Base-by-base conservation (phyloP, 2,797 vertebrate species). In the Gadopsis marmoratus region DNA sequence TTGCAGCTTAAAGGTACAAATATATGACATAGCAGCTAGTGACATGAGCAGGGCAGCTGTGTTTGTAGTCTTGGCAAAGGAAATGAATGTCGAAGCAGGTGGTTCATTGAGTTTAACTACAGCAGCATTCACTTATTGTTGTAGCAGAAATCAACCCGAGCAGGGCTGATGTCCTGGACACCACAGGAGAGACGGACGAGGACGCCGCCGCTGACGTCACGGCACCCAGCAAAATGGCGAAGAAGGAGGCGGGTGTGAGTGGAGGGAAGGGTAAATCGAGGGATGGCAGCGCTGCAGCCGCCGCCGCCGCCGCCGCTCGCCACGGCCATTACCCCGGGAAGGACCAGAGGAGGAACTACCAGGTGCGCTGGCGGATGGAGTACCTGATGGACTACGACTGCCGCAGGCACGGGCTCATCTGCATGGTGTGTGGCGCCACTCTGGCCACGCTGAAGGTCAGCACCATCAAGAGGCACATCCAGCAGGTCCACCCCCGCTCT, bases 331-430 rank as follows among this genome's bases (percentile, higher is more conserved):
- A 89, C 94, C 96, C 93, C 4, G 97, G 95, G 45, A 96, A 96
- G 68, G 96, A 96, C 94, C 96, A 96, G 94, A 90, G 95, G 67
- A 95, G 95, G 63, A 97, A 97, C 94, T 97, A 97, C 93, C 96
- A 97, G 93, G 94, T 92, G 63, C 96, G 94, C 92, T 97, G 97
- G 97, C 92, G 96, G 84, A 87, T 94, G 66, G 97, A 97, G 65
- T 97, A 95, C 92, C 94, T 97, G 91, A 97, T 97, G 97, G 97
- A 97, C 69, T 97, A 97, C 35, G 96, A 97, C 94, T 96, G 96
- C 79, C 94, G 95, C 56, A 89, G 96, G 14, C 96, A 96, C n/a
- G 96, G 96, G 0, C 90, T 97, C 50, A 95, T 97, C 90, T 97
- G 96, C 94, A 96, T 97, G 94, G 96, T 97, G 78, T 97, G 96